Percentiles rank a stretch among this genome's conserved stretches.
Evolutionary conservation across 2,888 invertebrate genomes (phyloP).

Genomic region (Xylota segnis): DNA sequence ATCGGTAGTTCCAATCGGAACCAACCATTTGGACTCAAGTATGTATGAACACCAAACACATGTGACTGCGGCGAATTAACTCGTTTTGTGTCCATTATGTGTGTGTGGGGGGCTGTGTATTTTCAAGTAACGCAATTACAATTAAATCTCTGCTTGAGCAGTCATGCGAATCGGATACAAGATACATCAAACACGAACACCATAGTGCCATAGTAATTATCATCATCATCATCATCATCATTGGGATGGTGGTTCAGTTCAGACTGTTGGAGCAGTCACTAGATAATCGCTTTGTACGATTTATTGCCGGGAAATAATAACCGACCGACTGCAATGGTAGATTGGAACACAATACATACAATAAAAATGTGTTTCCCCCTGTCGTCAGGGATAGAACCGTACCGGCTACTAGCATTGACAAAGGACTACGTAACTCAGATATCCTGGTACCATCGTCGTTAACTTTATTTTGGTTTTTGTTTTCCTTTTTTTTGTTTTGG

Average conservation of each 20-base stretch:
- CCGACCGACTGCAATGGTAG: conserved; percentile 26
- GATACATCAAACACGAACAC: conserved; percentile 68
- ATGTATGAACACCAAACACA: conserved; percentile 3
- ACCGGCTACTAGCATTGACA: neutral
- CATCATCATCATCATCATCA: conserved; percentile 43
- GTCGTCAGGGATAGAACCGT: neutral
- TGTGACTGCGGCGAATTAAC: conserved; percentile 25
- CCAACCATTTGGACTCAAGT: conserved; percentile 29
- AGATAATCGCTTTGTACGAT: conserved; percentile 57
- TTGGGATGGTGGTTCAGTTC: conserved; percentile 1
- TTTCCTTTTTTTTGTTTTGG: neutral
- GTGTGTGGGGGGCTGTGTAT: conserved; percentile 9
- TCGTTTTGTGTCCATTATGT: conserved; percentile 8
- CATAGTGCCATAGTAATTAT: conserved; percentile 46
- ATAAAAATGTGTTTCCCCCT: conserved; percentile 9
- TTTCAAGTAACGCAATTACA: conserved; percentile 59
- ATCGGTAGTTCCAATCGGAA: conserved; percentile 50
- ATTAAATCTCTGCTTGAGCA: conserved; percentile 72
- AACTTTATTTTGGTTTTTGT: neutral
- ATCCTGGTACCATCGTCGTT: conserved; percentile 40
- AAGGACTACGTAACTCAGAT: conserved; percentile 42
- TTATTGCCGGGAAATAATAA: conserved; percentile 46
- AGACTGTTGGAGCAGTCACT: conserved; percentile 1
- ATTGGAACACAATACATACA: conserved; percentile 34
- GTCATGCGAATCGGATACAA: conserved; percentile 72